Evolutionary conservation across 30 jellyfish, hydroid and myxozoan species (phyloP).

Genomic region (Turritopsis rubra): DNA sequence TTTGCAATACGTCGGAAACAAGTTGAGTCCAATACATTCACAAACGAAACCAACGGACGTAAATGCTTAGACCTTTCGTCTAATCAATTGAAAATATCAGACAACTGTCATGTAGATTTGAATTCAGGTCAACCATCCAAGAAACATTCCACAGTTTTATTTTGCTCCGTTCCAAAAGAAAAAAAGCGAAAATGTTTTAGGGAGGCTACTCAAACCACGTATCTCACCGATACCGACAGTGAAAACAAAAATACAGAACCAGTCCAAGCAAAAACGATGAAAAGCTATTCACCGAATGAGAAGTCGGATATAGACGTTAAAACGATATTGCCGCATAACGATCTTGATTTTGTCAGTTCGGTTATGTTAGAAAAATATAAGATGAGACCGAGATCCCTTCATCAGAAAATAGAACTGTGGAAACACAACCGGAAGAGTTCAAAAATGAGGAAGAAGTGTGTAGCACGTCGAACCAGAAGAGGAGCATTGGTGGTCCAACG

Average conservation of each 20-base stretch:
- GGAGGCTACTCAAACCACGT: not conserved
- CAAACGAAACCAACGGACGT: not conserved
- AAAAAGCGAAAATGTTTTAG: not conserved
- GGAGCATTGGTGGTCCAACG: not conserved
- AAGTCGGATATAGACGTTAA: not conserved
- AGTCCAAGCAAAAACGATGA: not conserved
- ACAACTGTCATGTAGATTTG: not conserved
- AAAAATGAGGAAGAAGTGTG: not conserved
- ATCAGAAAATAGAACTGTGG: not conserved
- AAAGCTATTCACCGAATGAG: not conserved
- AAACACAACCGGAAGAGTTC: not conserved
- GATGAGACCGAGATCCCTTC: not conserved
- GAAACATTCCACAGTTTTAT: not conserved
- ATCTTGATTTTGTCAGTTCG: not conserved
- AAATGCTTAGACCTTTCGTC: not conserved
- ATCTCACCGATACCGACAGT: not conserved
- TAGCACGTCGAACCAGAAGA: not conserved
- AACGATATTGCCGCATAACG: not conserved
- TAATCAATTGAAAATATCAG: not conserved
- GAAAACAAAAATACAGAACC: not conserved
- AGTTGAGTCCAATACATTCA: not conserved
- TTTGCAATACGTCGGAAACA: constrained; percentile 21
- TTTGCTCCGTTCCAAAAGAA: not conserved
- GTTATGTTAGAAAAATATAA: not conserved
- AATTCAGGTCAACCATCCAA: not conserved